These are phyloP conservation scores for Pangasius sanitwongsei DNA, from an alignment of 2,797 vertebrate genomes.

Conservation along the genomic window DNA sequence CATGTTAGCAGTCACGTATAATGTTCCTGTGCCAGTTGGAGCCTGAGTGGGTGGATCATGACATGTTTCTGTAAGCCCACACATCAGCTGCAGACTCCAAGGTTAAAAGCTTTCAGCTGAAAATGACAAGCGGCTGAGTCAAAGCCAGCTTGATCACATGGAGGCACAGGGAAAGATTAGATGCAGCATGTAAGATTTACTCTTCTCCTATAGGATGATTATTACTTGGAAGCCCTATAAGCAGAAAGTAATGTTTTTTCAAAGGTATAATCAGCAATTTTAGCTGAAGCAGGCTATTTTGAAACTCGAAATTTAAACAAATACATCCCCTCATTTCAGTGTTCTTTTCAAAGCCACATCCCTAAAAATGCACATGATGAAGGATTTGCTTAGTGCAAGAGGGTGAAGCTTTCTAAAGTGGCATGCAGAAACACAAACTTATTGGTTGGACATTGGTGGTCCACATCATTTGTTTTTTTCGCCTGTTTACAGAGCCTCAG, in stretches of 20 bases:
- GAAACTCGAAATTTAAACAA: conserved; percentile 4
- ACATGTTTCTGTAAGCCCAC: conserved; percentile 25
- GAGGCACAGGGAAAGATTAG: not conserved
- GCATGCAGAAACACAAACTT: not conserved
- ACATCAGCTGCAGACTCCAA: conserved; percentile 39
- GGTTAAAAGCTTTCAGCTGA: conserved; percentile 40
- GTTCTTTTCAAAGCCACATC: not conserved
- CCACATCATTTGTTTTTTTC: not conserved
- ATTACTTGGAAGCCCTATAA: not conserved
- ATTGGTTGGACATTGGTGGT: not conserved
- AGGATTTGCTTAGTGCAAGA: not conserved
- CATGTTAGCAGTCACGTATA: conserved; percentile 14
- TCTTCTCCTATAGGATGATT: not conserved
- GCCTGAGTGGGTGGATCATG: conserved; percentile 2
- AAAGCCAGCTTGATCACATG: conserved; percentile 21
- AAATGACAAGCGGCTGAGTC: conserved; percentile 34
- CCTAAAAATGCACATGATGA: not conserved
- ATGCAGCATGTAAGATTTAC: conserved; percentile 2
- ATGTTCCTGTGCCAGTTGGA: conserved; percentile 13
- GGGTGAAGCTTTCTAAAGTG: not conserved
- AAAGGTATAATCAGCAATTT: not conserved
- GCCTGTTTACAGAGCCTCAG: not conserved
- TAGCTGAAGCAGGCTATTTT: not conserved
- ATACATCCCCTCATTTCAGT: not conserved
- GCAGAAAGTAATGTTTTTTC: not conserved